These are phyloP conservation scores for Hormaphis cornu DNA, from an alignment of 1,140 invertebrate genomes.

Conservation along the genomic window DNA sequence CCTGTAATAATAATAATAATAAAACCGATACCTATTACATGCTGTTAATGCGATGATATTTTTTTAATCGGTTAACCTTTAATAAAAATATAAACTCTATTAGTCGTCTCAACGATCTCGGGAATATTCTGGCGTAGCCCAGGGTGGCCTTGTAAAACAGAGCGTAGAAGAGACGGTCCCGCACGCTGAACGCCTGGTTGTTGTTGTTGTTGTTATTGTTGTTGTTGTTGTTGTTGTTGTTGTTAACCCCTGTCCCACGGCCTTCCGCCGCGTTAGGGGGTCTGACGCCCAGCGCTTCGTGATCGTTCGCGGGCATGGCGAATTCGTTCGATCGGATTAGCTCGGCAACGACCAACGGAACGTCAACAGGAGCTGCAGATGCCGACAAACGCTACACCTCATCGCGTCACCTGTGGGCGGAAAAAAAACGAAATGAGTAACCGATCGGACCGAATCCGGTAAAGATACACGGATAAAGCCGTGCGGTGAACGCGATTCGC, in stretches of 20 bases:
- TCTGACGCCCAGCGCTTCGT: slow-evolving; percentile 16
- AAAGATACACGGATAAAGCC: neutral
- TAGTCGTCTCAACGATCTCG: slow-evolving; percentile 70
- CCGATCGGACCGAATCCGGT: too few relatives aligned
- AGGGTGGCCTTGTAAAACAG: slow-evolving; percentile 85
- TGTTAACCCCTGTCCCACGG: neutral
- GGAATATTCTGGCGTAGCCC: slow-evolving; percentile 80
- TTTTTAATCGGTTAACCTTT: slow-evolving; percentile 50
- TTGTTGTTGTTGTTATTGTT: slow-evolving; percentile 40
- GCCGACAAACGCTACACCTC: neutral
- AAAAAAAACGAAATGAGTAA: neutral
- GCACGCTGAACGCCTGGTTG: slow-evolving; percentile 69
- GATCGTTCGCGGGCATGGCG: slow-evolving; percentile 7
- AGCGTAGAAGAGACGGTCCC: slow-evolving; percentile 90
- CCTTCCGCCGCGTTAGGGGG: neutral
- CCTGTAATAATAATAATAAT: slow-evolving; percentile 48
- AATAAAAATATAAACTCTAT: slow-evolving; percentile 85
- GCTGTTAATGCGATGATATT: neutral
- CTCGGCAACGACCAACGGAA: neutral
- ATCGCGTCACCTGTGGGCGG: neutral
- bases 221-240: slow-evolving; percentile 37
- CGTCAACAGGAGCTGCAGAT: neutral
- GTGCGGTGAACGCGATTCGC: neutral
- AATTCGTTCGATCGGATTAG: neutral
- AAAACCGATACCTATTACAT: neutral